These are phyloP conservation scores for Oceanodroma leucorhoa DNA, from an alignment of 2,797 vertebrate species.

Conservation along the genomic window DNA sequence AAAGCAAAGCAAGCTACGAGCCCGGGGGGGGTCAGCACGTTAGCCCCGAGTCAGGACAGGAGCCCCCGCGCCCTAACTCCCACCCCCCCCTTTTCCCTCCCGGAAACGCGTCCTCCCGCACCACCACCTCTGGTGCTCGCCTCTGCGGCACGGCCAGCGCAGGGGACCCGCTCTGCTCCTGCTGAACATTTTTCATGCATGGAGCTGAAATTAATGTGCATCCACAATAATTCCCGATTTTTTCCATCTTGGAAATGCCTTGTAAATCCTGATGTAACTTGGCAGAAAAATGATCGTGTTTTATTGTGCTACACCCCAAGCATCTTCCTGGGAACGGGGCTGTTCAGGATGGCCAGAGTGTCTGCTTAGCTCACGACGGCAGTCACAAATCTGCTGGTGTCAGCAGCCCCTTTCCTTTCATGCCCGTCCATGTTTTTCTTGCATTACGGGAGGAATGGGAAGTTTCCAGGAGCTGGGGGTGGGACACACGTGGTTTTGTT, in stretches of 20 bases:
- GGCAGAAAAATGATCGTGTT: background rate
- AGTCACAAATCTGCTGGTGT: background rate
- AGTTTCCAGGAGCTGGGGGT: background rate
- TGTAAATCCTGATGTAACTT: background rate
- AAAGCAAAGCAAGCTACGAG: background rate
- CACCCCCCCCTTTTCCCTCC: background rate
- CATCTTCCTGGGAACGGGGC: background rate
- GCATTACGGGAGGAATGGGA: background rate
- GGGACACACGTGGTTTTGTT: background rate
- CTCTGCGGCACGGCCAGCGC: fast-evolving
- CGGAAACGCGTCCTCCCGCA: fast-evolving
- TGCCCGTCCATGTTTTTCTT: background rate
- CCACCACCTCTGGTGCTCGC: fast-evolving
- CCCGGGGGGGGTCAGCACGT: background rate
- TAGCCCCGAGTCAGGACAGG: fast-evolving
- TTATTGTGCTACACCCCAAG: background rate
- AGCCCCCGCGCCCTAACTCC: background rate
- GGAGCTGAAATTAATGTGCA: background rate
- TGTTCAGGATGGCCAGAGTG: background rate
- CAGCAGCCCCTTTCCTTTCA: background rate
- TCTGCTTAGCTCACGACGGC: background rate
- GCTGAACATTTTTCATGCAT: fast-evolving
- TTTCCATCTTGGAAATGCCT: background rate
- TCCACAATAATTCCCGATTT: background rate
- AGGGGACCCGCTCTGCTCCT: background rate